Evolutionary conservation across 2,888 invertebrate genomes (phyloP).

Genomic region (Rhagonycha fulva): DNA sequence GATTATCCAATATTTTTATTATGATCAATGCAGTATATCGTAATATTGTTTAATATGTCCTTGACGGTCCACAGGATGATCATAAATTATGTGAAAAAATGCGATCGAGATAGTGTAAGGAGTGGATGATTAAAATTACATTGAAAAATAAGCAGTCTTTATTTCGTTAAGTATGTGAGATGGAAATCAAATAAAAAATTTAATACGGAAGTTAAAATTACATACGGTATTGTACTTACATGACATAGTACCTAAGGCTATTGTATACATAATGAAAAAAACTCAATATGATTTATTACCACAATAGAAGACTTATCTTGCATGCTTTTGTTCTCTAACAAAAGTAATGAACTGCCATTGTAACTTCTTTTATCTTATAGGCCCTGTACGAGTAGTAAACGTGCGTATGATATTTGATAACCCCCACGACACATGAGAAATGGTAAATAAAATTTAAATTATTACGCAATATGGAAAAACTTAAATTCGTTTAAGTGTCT

Average conservation of each 20-base stretch:
- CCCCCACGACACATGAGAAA: not conserved
- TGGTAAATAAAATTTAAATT: constrained; percentile 2
- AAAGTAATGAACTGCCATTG: constrained; percentile 37
- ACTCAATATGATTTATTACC: constrained; percentile 38
- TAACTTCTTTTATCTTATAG: constrained; percentile 23
- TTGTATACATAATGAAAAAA: constrained; percentile 36
- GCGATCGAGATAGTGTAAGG: not conserved
- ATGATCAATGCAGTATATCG: too few relatives aligned
- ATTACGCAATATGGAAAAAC: not conserved
- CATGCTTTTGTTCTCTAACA: constrained; percentile 39
- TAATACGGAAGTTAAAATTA: constrained; percentile 39
- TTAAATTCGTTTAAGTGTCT: constrained; percentile 6
- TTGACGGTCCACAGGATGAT: not conserved
- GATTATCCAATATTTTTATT: too few relatives aligned
- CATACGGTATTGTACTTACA: constrained; percentile 32
- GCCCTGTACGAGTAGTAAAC: constrained; percentile 19
- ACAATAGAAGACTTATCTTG: constrained; percentile 40
- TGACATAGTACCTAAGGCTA: constrained; percentile 25
- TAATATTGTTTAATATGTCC: too few relatives aligned
- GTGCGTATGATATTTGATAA: constrained; percentile 20
- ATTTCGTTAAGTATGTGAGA: not conserved
- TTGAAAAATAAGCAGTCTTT: not conserved
- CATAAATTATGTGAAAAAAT: not conserved
- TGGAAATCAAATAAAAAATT: constrained; percentile 27
- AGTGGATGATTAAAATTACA: not conserved